phyloP scores from a whole-genome alignment of 2,888 invertebrate genomes.

The Pammene fasciana region DNA sequence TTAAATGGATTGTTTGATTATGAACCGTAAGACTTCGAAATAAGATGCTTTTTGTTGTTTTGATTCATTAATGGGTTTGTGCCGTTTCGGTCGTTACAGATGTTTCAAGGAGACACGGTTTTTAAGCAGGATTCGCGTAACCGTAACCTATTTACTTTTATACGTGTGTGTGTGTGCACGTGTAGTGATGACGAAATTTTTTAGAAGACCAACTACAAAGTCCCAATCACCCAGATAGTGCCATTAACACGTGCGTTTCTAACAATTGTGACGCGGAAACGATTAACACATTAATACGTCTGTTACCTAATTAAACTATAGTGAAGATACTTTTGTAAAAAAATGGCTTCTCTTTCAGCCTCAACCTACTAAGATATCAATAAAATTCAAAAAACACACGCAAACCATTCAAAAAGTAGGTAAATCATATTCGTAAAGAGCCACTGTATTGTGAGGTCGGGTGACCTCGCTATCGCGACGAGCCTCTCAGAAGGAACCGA shows the following conservation, averaged over 20 bases:
- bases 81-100: not conserved
- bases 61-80: not conserved
- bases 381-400: conserved; percentile 12
- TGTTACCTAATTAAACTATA: too few relatives aligned
- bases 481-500: conserved; percentile 66
- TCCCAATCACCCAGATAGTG: too few relatives aligned
- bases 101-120: not conserved
- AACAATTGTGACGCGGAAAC: too few relatives aligned
- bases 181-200: too few relatives aligned
- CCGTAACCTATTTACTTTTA: too few relatives aligned
- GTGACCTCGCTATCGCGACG: conserved; percentile 78
- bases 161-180: not conserved
- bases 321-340: too few relatives aligned
- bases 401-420: conserved; percentile 45
- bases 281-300: too few relatives aligned
- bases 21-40: not conserved
- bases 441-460: conserved; percentile 60
- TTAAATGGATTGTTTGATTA: not conserved
- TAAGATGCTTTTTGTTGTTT: not conserved
- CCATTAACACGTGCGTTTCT: too few relatives aligned
- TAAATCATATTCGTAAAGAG: conserved; percentile 61
- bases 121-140: not conserved
- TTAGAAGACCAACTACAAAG: too few relatives aligned
- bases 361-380: not conserved
- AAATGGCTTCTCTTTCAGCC: not conserved